Evolutionary conservation across 2,113 vertebrate species (phyloP).

Genomic region (Colossoma macropomum): DNA sequence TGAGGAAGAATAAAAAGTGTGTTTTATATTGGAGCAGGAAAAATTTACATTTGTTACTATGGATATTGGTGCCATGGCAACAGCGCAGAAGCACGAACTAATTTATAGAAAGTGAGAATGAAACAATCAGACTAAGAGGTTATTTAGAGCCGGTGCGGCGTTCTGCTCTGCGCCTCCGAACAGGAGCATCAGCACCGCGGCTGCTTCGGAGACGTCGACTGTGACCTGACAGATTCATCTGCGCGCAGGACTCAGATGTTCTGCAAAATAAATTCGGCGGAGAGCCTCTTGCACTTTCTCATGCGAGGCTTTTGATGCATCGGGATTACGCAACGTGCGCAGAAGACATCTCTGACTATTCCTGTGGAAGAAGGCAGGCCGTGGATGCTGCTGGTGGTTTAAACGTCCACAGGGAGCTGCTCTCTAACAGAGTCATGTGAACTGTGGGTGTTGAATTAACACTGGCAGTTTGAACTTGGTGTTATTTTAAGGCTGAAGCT

Average conservation of each 20-base stretch:
- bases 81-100: background rate
- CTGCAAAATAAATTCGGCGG: background rate
- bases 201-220: slow-evolving; percentile 2
- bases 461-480: no score
- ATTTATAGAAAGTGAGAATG: slow-evolving; percentile 38
- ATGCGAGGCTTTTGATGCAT: background rate
- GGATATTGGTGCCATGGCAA: slow-evolving; percentile 38
- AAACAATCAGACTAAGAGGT: slow-evolving; percentile 35
- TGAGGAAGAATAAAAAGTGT: background rate
- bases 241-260: background rate
- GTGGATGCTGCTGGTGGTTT: background rate
- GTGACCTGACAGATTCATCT: slow-evolving; percentile 18
- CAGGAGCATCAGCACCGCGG: slow-evolving; percentile 6
- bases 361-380: background rate
- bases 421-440: background rate
- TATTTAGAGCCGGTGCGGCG: slow-evolving; percentile 20
- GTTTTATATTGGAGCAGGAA: background rate
- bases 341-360: background rate
- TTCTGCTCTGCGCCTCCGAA: slow-evolving; percentile 1
- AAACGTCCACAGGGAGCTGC: background rate
- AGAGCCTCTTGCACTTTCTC: background rate
- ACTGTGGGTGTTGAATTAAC: no score
- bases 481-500: no score
- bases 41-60: slow-evolving; percentile 27
- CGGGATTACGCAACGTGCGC: background rate